These are phyloP conservation scores for Muscidifurax raptorellus DNA, from an alignment of 1,140 invertebrate genomes.

Conservation along the genomic window DNA sequence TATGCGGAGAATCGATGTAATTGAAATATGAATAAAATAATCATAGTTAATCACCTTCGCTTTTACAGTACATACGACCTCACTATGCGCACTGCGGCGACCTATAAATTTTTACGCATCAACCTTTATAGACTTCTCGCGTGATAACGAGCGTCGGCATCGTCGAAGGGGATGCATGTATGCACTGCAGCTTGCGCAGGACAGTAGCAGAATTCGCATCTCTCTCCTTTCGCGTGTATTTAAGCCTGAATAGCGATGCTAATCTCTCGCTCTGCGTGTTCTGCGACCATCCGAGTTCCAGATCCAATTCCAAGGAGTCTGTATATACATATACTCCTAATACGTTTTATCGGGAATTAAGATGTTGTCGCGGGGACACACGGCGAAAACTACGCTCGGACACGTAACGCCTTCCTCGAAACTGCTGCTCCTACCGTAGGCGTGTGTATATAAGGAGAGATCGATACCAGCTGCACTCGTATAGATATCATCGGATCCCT, in stretches of 20 bases:
- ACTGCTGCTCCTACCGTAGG: conserved; percentile 34
- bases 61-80: no score
- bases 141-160: conserved; percentile 16
- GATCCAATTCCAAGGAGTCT: conserved; percentile 1
- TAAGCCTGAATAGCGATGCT: conserved; percentile 56
- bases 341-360: conserved; percentile 62
- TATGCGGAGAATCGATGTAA: background rate
- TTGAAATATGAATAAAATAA: background rate
- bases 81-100: background rate
- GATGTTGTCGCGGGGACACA: conserved; percentile 58
- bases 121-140: background rate
- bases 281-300: conserved; percentile 1
- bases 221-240: conserved; percentile 40
- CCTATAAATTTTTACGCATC: background rate
- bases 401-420: conserved; percentile 36
- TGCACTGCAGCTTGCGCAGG: background rate
- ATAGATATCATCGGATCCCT: background rate
- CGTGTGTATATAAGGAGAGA: no score
- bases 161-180: background rate
- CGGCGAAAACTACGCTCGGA: conserved; percentile 38
- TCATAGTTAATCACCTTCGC: no score
- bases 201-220: background rate
- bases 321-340: conserved; percentile 53
- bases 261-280: conserved; percentile 56
- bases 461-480: background rate